Conservation (phyloP, 2,888 invertebrate species). For the Agrotis puta region DNA sequence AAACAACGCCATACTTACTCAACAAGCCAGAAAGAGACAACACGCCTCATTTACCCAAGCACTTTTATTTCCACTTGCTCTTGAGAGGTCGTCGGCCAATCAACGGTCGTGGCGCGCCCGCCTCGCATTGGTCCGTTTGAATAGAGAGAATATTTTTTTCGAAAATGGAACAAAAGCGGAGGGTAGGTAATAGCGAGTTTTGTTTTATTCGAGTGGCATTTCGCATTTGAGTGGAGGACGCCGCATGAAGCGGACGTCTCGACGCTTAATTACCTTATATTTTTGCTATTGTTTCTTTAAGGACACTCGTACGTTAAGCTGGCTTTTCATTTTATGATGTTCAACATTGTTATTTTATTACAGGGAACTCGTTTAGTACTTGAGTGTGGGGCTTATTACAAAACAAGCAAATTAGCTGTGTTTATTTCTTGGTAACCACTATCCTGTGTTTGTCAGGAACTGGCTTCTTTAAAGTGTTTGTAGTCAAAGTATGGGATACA, state of each 20-base stretch:
- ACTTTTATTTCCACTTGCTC: constrained; percentile 90
- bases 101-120: constrained; percentile 87
- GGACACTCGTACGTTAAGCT: constrained; percentile 76
- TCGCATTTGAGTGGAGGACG: constrained; percentile 85
- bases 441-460: constrained; percentile 79
- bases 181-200: constrained; percentile 90
- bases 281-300: constrained; percentile 80
- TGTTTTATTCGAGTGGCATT: constrained; percentile 89
- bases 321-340: constrained; percentile 82
- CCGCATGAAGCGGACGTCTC: constrained; percentile 85
- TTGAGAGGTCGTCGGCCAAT: constrained; percentile 90
- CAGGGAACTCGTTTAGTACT: constrained; percentile 74
- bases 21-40: constrained; percentile 80
- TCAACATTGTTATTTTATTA: constrained; percentile 89
- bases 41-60: constrained; percentile 88
- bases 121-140: constrained; percentile 89
- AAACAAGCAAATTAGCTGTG: constrained; percentile 87
- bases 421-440: constrained; percentile 80
- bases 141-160: constrained; percentile 88
- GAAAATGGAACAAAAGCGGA: constrained; percentile 86
- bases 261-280: constrained; percentile 87
- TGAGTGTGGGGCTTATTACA: constrained; percentile 78
- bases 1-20: constrained; percentile 74
- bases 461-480: constrained; percentile 73
- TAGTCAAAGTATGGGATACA: constrained; percentile 65